A percentile compares a stretch with the other conserved stretches of the same genome.
Conservation (phyloP, 2,888 invertebrate genomes). For the Polydesmus complanatus region DNA sequence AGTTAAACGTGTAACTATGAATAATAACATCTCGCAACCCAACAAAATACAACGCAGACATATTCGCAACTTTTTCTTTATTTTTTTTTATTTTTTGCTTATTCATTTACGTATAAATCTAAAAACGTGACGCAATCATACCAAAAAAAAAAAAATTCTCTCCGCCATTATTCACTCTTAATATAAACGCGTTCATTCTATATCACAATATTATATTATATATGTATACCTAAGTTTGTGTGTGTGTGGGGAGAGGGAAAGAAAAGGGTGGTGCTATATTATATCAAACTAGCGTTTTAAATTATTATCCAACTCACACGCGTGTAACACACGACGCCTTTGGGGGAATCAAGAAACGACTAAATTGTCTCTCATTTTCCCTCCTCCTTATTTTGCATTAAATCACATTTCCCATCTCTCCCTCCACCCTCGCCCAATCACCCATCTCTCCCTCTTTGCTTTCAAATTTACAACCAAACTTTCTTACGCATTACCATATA, state of each 20-base stretch:
- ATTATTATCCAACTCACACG: background rate
- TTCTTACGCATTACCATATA: background rate
- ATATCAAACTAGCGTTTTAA: background rate
- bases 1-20: background rate
- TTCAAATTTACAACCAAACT: too few relatives aligned
- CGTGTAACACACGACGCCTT: background rate
- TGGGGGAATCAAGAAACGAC: background rate
- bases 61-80: too few relatives aligned
- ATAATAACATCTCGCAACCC: background rate
- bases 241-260: too few relatives aligned
- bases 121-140: background rate
- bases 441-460: too few relatives aligned
- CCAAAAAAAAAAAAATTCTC: too few relatives aligned
- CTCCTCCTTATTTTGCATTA: background rate
- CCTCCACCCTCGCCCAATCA: background rate
- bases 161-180: background rate
- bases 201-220: background rate
- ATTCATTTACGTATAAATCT: background rate
- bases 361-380: background rate
- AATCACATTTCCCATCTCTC: background rate
- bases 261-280: background rate
- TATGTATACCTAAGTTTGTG: too few relatives aligned
- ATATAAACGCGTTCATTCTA: background rate
- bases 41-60: background rate
- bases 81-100: background rate